Evolutionary conservation across 1,140 invertebrate genomes (phyloP).

Genomic region (Drosophila mojavensis): DNA sequence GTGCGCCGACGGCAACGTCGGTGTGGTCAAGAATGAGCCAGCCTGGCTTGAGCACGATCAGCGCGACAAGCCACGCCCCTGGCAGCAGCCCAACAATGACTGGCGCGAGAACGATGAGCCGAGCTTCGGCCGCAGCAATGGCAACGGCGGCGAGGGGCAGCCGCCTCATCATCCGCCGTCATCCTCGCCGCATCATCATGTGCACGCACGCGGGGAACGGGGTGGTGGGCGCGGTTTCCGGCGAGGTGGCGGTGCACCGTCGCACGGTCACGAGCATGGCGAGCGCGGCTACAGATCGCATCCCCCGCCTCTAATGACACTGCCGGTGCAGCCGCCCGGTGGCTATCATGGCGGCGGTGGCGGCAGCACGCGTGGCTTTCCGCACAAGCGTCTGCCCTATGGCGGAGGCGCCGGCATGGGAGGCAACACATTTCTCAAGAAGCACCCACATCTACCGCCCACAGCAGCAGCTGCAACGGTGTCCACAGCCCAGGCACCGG

Average conservation of each 20-base stretch:
- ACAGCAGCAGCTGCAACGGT: conserved; percentile 10
- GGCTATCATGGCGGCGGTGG: conserved; percentile 60
- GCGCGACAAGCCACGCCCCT: conserved; percentile 68
- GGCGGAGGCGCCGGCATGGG: conserved; percentile 45
- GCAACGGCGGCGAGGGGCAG: conserved; percentile 2
- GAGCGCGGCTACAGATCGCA: conserved; percentile 69
- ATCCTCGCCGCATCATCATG: conserved; percentile 65
- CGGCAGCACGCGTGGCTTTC: conserved; percentile 61
- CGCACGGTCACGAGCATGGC: conserved; percentile 59
- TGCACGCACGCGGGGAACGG: conserved; percentile 63
- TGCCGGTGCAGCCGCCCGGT: conserved; percentile 74
- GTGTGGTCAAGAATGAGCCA: conserved; percentile 59
- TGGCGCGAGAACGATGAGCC: conserved; percentile 73
- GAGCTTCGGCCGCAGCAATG: conserved; percentile 36
- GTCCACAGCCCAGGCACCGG: conserved; percentile 34
- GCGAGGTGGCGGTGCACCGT: conserved; percentile 51
- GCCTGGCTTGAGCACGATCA: conserved; percentile 76
- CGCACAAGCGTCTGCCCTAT: conserved; percentile 74
- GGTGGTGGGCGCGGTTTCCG: conserved; percentile 66
- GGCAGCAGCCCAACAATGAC: conserved; percentile 54
- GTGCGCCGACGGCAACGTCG: conserved; percentile 25
- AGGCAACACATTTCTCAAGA: conserved; percentile 47
- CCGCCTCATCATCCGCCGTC: conserved; percentile 30
- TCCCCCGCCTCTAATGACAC: conserved; percentile 75
- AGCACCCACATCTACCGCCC: conserved; percentile 48